Base-by-base conservation (phyloP, 2,113 vertebrate species). In the Bothrops jararaca region DNA sequence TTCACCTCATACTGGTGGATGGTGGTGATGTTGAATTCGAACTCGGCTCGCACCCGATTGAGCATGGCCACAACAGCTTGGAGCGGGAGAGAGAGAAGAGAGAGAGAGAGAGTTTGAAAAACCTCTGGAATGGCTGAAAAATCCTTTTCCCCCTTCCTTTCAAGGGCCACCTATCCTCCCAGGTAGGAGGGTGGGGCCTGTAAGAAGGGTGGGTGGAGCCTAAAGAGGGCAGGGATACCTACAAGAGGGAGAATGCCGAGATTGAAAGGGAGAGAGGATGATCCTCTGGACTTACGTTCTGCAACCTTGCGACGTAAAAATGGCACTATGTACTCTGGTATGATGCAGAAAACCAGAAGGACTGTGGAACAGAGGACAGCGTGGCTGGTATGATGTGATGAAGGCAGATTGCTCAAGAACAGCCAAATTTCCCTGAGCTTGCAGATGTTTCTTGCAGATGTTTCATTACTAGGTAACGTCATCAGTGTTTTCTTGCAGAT, bases 21-120 rank as follows among this genome's bases (percentile, higher is more conserved):
- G 1, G 97, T 95, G 0, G 98, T 97, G 80, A 99, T 91, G 95
- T 98, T 98, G 97, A 99, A 99, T 50, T 98, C 98, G 24, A 99
- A 99, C 96, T 99, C 98, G 0, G 0, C 91, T 0, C 98, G 98
- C 86, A 99, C 92, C 0, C 94, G 96, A 45, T 97, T 86, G 26
- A 99, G 94, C 4, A 95, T 0, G 0, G 94, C 88, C 0, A 94
- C 90, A 1, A 98, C 80, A 1, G 98, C 99, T 99, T 95, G 0
- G 10, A 53, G 29, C 2, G 45, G 93, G n/a, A 4, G 0, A 1
- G 52, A 50, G 39, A 26, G 6, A 50, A 74, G 39, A 3, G 52
- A 92, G 26, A 48, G 24, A 15, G 18, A 50, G 7, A 50, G n/a
- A 10, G 1, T 86, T 8, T 1, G 5, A 0, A 1, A 39, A 0